Evolutionary conservation across 2,888 invertebrate genomes (phyloP).

Genomic region (Pseudanteris insignis): DNA sequence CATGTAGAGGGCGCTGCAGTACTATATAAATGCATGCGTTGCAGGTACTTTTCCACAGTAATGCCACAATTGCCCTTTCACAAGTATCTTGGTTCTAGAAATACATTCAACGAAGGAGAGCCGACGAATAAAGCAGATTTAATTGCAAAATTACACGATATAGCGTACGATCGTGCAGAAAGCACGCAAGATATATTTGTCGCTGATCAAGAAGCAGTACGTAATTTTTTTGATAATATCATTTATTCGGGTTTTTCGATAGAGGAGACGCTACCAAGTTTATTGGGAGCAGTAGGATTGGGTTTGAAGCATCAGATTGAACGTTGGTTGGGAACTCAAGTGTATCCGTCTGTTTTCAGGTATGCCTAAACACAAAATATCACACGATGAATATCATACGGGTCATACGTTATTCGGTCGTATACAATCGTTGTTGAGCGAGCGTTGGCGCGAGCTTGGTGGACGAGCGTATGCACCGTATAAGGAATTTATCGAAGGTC

Average conservation of each 20-base stretch:
- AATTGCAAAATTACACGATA: constrained; percentile 3
- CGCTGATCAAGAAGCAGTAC: neutral
- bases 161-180: neutral
- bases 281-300: too few species aligned
- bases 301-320: too few species aligned
- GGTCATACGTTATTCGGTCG: too few species aligned
- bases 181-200: neutral
- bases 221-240: neutral
- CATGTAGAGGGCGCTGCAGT: too few species aligned
- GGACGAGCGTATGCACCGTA: too few species aligned
- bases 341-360: constrained; percentile 1
- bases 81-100: neutral
- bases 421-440: too few species aligned
- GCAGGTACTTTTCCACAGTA: too few species aligned
- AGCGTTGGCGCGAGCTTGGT: too few species aligned
- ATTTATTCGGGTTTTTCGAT: neutral
- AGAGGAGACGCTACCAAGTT: too few species aligned
- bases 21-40: too few species aligned
- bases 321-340: neutral
- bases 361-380: neutral
- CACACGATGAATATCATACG: too few species aligned
- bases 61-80: neutral
- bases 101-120: neutral
- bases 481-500: too few species aligned
- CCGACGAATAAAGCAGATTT: neutral